Base-by-base conservation (phyloP, 2,888 invertebrate genomes). In the Ceraclea dissimilis region DNA sequence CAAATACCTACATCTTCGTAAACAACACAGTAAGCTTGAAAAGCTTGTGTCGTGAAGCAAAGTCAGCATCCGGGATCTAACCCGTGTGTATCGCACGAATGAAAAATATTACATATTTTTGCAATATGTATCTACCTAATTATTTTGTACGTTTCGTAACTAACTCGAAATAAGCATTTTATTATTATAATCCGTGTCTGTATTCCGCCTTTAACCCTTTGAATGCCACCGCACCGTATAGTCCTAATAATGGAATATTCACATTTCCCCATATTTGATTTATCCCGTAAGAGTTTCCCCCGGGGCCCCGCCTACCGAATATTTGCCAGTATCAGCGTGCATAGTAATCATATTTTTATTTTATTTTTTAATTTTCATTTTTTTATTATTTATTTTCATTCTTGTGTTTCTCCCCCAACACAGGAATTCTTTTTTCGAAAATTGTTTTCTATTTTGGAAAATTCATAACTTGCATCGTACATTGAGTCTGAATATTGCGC, bases 161-260 rank as follows among this genome's bases (percentile, higher is more conserved):
- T n/a, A n/a, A n/a, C n/a, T n/a, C n/a, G n/a, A n/a, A n/a, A n/a
- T n/a, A n/a, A n/a, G n/a, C n/a, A n/a, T n/a, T n/a, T n/a, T n/a
- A n/a, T n/a, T n/a, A n/a, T n/a, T n/a, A n/a, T n/a, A n/a, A 10
- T 26, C 10, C 10, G 10, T 10, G 26, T 26, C 26, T 26, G 26
- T 10, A 26, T 26, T 26, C 10, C 26, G 26, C 4, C 26, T 19
- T 21, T 34, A 33, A 34, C 48, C 49, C 53, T 49, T 49, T 49
- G 49, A 47, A 18, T 47, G 18, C 49, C 51, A 48, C 44, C 18
- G 44, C 31, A 19, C 39, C 8, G 39, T 39, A 16, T 39, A 33
- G 31, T 49, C 52, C 59, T 61, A 61, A 61, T 61, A 61, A 61
- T 61, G 61, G 61, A 61, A 61, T 61, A 61, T 61, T 59, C 57